phyloP scores from a whole-genome alignment of 2,797 vertebrate species.

The Anas bernieri region DNA sequence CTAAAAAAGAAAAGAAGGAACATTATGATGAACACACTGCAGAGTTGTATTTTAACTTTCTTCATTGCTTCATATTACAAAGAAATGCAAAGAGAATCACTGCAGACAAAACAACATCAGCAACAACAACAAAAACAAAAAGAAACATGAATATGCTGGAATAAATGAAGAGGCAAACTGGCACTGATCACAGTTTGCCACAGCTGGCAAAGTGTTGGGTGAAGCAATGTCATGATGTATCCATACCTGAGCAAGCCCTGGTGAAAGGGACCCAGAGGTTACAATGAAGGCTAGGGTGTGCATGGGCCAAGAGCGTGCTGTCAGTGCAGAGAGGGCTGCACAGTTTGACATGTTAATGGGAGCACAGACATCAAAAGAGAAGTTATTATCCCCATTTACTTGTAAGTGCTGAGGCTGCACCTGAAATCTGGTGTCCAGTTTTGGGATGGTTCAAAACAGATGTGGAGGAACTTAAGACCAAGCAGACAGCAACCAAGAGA shows the following conservation, averaged over 20 bases:
- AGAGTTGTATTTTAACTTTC: neutral
- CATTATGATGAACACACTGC: neutral
- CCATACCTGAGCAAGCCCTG: neutral
- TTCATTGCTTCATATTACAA: neutral
- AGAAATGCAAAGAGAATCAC: neutral
- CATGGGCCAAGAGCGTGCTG: neutral
- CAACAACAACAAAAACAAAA: too few species aligned
- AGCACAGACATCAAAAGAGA: neutral
- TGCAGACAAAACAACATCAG: neutral
- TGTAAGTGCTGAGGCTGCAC: neutral
- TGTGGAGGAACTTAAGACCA: neutral
- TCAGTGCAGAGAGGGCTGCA: neutral
- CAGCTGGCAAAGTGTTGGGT: neutral
- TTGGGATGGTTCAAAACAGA: neutral
- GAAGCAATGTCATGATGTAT: neutral
- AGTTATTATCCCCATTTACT: neutral
- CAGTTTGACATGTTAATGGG: fast-evolving
- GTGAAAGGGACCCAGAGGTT: neutral
- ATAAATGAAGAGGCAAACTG: neutral
- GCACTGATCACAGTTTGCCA: neutral
- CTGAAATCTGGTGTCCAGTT: neutral
- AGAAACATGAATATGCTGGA: neutral
- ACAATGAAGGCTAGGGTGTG: neutral
- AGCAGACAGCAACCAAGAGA: neutral
- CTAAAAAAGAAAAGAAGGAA: neutral